Conservation (phyloP, 1,140 invertebrate genomes). For the Drosophila saltans region DNA sequence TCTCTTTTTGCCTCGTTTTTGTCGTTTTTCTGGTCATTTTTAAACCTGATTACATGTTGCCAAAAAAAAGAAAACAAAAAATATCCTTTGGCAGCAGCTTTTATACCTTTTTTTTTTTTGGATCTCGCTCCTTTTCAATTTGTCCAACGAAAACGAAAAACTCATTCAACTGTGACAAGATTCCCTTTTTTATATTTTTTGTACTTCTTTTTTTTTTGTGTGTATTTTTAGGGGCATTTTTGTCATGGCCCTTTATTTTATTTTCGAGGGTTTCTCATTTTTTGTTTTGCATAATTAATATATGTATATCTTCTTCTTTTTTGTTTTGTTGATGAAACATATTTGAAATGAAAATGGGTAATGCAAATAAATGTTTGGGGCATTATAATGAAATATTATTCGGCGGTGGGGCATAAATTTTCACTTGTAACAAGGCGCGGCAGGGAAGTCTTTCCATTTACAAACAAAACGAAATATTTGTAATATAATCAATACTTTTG, state of each 20-base stretch:
- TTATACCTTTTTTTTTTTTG: slow-evolving; percentile 50
- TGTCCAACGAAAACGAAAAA: slow-evolving; percentile 56
- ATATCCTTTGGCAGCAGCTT: slow-evolving; percentile 57
- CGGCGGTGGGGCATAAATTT: background rate
- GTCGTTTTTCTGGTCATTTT: slow-evolving; percentile 63
- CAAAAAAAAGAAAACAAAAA: slow-evolving; percentile 34
- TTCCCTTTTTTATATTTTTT: slow-evolving; percentile 32
- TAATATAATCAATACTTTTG: background rate
- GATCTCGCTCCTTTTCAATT: slow-evolving; percentile 62
- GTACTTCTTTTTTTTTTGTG: slow-evolving; percentile 17
- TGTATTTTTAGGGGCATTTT: slow-evolving; percentile 20
- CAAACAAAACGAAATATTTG: background rate
- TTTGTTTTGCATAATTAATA: slow-evolving; percentile 71
- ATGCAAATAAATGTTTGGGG: slow-evolving; percentile 66
- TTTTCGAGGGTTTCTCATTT: slow-evolving; percentile 25
- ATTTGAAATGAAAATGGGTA: slow-evolving; percentile 62
- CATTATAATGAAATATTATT: slow-evolving; percentile 45
- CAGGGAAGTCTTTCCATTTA: background rate
- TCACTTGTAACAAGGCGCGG: too few relatives aligned
- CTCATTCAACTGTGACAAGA: slow-evolving; percentile 68
- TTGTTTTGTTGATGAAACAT: slow-evolving; percentile 56
- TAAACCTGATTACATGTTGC: slow-evolving; percentile 71
- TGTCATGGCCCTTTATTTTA: slow-evolving; percentile 31
- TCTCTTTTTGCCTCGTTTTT: slow-evolving; percentile 48
- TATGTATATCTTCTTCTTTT: slow-evolving; percentile 51